These are phyloP conservation scores for Lepus americanus DNA, from an alignment of 2,113 vertebrate genomes.

Conservation along the genomic window DNA sequence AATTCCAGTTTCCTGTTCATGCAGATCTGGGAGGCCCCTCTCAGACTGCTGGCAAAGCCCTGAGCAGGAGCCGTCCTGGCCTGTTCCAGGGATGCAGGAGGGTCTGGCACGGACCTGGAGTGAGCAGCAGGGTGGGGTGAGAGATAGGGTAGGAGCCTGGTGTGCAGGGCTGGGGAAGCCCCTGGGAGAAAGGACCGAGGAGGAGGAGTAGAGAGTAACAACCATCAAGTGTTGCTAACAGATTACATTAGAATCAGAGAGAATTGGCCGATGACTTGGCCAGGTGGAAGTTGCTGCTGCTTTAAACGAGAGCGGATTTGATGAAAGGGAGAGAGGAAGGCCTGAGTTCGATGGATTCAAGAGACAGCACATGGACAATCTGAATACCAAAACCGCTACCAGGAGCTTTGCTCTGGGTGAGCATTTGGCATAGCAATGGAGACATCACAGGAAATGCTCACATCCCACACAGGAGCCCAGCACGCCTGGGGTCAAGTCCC, in stretches of 20 bases:
- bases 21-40: too few relatives aligned
- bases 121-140: accelerated
- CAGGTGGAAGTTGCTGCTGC: too few relatives aligned
- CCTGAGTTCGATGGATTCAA: neutral
- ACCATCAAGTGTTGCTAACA: neutral
- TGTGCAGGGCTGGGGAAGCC: neutral
- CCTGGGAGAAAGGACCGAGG: neutral
- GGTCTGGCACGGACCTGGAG: neutral
- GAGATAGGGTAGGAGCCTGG: accelerated
- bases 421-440: too few relatives aligned
- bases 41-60: neutral
- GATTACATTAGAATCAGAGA: neutral
- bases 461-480: too few relatives aligned
- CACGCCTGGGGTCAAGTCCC: too few relatives aligned
- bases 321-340: neutral
- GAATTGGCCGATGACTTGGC: too few relatives aligned
- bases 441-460: too few relatives aligned
- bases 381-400: neutral
- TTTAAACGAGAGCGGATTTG: neutral
- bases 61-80: neutral
- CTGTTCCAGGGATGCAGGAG: neutral
- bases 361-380: neutral
- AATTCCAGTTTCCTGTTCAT: too few relatives aligned
- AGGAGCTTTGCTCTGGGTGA: neutral
- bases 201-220: neutral